A percentile compares a stretch with the other conserved stretches of the same genome.
Conservation (phyloP, 2,797 vertebrate species). For the Chanos chanos region DNA sequence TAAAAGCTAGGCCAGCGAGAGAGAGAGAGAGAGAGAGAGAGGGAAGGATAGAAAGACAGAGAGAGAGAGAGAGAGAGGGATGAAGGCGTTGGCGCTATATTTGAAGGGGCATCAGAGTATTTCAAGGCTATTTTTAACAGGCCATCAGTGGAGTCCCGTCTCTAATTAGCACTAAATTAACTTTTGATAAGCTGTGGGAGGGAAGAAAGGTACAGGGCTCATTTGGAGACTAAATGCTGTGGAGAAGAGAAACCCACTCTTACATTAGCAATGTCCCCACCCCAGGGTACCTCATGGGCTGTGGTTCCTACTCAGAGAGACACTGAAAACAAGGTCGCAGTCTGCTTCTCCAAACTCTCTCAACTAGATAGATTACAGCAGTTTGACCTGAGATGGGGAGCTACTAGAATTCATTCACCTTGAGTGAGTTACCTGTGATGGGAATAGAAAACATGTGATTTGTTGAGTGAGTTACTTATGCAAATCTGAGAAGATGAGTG, state of each 20-base stretch:
- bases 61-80: constrained; percentile 23
- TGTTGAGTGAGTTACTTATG: no score
- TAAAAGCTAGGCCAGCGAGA: constrained; percentile 65
- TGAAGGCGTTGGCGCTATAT: constrained; percentile 23
- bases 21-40: constrained; percentile 18
- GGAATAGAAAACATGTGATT: no score
- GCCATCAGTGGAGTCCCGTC: constrained; percentile 42
- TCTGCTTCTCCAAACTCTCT: no score
- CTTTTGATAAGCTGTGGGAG: constrained; percentile 51
- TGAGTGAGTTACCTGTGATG: no score
- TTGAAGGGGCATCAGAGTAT: constrained; percentile 2
- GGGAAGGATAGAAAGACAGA: constrained; percentile 21
- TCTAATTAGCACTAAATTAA: constrained; percentile 68
- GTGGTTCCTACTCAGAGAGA: no score
- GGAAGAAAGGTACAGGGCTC: constrained; percentile 19
- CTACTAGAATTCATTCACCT: no score
- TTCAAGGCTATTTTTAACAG: constrained; percentile 60
- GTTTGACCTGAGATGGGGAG: no score
- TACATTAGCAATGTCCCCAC: constrained; percentile 43
- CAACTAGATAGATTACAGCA: no score
- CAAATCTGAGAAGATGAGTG: no score
- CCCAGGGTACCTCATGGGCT: not conserved
- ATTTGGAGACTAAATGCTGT: constrained; percentile 27
- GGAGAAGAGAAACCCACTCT: constrained; percentile 1
- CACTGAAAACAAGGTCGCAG: no score